A percentile compares a stretch with the other conserved stretches of the same genome.
Conservation (phyloP, 2,888 invertebrate genomes). For the Philopedon plagiatum region DNA sequence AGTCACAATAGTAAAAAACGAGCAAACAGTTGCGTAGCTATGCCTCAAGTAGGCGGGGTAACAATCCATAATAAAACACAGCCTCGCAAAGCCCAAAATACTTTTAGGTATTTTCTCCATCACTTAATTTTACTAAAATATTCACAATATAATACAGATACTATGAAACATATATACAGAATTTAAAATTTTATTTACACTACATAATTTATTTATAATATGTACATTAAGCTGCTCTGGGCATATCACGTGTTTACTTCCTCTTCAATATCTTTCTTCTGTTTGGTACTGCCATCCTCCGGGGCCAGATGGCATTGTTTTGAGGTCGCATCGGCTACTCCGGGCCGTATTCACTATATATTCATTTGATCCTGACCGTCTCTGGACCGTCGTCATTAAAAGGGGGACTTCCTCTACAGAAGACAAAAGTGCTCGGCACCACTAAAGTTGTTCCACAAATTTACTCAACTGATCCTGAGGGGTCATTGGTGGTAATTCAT, state of each 20-base stretch:
- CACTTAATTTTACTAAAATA: conserved; percentile 59
- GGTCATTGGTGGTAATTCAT: conserved; percentile 83
- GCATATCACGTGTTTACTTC: conserved; percentile 44
- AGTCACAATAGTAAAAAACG: conserved; percentile 57
- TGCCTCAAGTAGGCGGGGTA: conserved; percentile 63
- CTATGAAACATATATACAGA: conserved; percentile 68
- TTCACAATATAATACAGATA: conserved; percentile 59
- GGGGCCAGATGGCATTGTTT: conserved; percentile 27
- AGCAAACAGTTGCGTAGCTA: conserved; percentile 66
- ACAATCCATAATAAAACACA: conserved; percentile 72
- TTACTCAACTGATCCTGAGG: conserved; percentile 96
- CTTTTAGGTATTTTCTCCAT: conserved; percentile 67
- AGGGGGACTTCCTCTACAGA: conserved; percentile 33
- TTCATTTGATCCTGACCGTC: conserved; percentile 36
- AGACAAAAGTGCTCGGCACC: conserved; percentile 65
- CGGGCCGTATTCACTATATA: conserved; percentile 14
- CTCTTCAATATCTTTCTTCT: conserved; percentile 17
- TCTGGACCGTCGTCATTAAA: conserved; percentile 37
- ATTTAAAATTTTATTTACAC: conserved; percentile 53
- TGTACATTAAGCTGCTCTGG: conserved; percentile 51
- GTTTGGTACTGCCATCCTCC: not conserved
- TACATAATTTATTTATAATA: conserved; percentile 56
- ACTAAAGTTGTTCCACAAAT: conserved; percentile 97
- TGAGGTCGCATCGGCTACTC: conserved; percentile 42
- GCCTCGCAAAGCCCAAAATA: conserved; percentile 74